Evolutionary conservation across 2,888 invertebrate genomes (phyloP), one percentile per base, ranked within the genome.

Genomic region (Ochlodes sylvanus): DNA sequence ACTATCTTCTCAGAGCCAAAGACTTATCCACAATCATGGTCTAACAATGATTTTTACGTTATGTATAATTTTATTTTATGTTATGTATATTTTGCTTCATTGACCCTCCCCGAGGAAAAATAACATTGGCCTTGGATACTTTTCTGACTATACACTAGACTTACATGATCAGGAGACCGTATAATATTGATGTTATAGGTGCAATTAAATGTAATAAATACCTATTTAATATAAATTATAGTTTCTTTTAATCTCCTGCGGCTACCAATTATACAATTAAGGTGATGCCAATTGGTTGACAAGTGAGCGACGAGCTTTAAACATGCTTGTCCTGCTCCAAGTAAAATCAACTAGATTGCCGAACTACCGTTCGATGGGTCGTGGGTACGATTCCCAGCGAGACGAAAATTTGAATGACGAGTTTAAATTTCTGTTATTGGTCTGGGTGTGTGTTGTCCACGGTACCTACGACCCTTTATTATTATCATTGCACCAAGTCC

Each of bases 181-280:
- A 7, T 47, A 80, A 80, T 77, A 81, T 90, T 76, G 83, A 90
- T 90, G 90, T 90, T 87, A 81, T 89, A 89, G 88, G 88, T 90
- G 90, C 87, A 88, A 88, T 89, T 90, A 88, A 86, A 88, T 87
- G 84, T 91, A 92, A 92, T 92, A 92, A 91, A 92, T 92, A 90
- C 88, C 85, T 92, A 92, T 92, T 92, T 92, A 92, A 92, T 90
- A 89, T 86, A 88, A 75, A 72, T 70, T 70, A 73, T 78, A 79
- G 71, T 83, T 82, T 80, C 27, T 82, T 82, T 82, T 76, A 73
- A 70, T 71, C 73, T 68, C 70, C 76, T 70, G 19, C 32, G 2
- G 17, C n/a, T 5, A 27, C 27, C 27, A 27, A 27, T 27, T 27
- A 27, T 27, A 27, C 27, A 27, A 27, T 27, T 27, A 27, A 27